A percentile compares a stretch with the other conserved stretches of the same genome.
Conservation (phyloP, 2,797 vertebrate species). For the Limnodromus scolopaceus region DNA sequence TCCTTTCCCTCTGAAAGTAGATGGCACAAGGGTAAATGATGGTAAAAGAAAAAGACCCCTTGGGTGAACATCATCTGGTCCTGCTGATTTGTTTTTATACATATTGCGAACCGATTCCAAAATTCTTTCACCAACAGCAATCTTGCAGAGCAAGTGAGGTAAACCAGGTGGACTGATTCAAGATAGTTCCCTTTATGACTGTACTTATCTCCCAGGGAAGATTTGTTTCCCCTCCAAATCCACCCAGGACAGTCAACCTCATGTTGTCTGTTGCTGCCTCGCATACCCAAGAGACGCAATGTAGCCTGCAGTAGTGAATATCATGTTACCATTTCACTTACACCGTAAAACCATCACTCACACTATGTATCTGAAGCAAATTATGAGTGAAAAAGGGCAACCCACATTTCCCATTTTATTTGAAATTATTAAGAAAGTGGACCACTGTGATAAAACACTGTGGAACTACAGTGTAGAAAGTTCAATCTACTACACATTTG, state of each 20-base stretch:
- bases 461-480: not conserved
- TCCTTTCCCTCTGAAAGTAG: not conserved
- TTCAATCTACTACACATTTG: not conserved
- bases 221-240: not conserved
- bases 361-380: not conserved
- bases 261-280: not conserved
- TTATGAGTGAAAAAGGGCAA: not conserved
- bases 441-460: not conserved
- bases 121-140: not conserved
- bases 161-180: not conserved
- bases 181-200: not conserved
- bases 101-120: not conserved
- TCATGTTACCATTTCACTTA: not conserved
- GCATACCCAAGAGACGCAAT: not conserved
- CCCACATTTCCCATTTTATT: not conserved
- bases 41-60: not conserved
- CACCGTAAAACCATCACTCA: not conserved
- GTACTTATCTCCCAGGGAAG: not conserved
- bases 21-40: not conserved
- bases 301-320: not conserved
- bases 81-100: not conserved
- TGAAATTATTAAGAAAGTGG: not conserved
- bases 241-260: not conserved
- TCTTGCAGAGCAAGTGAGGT: not conserved
- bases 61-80: accelerated